phyloP scores from a whole-genome alignment of 2,113 vertebrate species.

The Brachyhypopomus occidentalis region DNA sequence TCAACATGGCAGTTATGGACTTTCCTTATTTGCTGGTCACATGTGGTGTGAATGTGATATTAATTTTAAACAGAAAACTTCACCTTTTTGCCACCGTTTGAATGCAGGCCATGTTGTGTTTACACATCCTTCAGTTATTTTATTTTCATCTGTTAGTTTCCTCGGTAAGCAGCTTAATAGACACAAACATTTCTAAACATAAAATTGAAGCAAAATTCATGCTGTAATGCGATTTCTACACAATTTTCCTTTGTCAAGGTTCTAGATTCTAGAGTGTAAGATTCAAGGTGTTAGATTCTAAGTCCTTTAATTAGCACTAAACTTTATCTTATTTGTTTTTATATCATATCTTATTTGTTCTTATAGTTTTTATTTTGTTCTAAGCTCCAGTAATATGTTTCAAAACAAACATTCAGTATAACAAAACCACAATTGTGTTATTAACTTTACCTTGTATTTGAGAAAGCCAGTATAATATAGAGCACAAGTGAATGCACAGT shows the following conservation, averaged over 20 bases:
- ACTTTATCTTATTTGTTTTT: too few species aligned
- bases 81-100: slow-evolving; percentile 38
- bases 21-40: neutral
- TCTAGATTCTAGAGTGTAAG: too few species aligned
- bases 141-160: neutral
- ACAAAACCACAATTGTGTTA: neutral
- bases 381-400: too few species aligned
- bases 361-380: too few species aligned
- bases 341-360: too few species aligned
- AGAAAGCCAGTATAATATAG: neutral
- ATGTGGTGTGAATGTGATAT: neutral
- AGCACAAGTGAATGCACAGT: neutral
- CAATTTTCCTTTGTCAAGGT: too few species aligned
- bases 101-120: neutral
- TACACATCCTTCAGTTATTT: slow-evolving; percentile 1
- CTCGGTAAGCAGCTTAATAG: neutral
- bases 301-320: too few species aligned
- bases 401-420: too few species aligned
- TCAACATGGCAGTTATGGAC: neutral
- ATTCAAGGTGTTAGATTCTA: too few species aligned
- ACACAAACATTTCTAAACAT: neutral
- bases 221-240: neutral
- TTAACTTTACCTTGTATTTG: slow-evolving; percentile 20
- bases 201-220: neutral
- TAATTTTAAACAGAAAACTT: neutral